Evolutionary conservation across 2,888 invertebrate species (phyloP).

Genomic region (Alviniconcha strummeri): DNA sequence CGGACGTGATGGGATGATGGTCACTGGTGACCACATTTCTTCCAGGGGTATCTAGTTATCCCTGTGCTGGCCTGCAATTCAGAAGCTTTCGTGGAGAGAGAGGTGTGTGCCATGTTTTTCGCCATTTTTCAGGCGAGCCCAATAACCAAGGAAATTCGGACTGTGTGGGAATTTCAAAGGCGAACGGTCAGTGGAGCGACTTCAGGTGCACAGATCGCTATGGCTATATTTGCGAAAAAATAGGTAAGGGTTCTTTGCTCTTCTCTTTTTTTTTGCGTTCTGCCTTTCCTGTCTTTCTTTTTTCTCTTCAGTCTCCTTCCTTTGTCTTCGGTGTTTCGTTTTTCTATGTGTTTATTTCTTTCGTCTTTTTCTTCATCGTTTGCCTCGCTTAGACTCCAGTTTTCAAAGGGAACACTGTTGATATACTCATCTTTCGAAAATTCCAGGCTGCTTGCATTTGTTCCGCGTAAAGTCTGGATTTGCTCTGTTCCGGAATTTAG

Average conservation of each 20-base stretch:
- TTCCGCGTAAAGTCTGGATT: neutral
- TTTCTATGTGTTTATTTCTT: neutral
- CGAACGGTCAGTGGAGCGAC: slow-evolving; percentile 51
- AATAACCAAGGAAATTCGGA: slow-evolving; percentile 47
- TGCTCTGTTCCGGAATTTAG: neutral
- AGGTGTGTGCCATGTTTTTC: no score
- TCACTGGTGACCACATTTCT: no score
- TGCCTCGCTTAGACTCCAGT: no score
- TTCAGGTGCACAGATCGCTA: slow-evolving; percentile 39
- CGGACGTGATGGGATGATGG: no score
- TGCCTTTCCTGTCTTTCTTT: neutral
- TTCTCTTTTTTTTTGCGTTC: neutral
- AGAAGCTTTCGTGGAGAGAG: no score
- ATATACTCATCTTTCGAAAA: no score
- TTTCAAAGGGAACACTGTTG: no score
- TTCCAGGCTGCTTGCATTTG: no score
- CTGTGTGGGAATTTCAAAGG: slow-evolving; percentile 48
- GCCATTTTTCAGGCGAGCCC: slow-evolving; percentile 46
- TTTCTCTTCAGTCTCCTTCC: neutral
- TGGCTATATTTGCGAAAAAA: slow-evolving; percentile 53
- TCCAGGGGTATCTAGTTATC: no score
- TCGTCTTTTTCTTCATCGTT: neutral
- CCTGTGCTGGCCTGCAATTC: no score
- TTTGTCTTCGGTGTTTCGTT: neutral
- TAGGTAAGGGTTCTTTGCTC: slow-evolving; percentile 35